Conservation (phyloP, 2,888 invertebrate genomes). For the Patella depressa region DNA sequence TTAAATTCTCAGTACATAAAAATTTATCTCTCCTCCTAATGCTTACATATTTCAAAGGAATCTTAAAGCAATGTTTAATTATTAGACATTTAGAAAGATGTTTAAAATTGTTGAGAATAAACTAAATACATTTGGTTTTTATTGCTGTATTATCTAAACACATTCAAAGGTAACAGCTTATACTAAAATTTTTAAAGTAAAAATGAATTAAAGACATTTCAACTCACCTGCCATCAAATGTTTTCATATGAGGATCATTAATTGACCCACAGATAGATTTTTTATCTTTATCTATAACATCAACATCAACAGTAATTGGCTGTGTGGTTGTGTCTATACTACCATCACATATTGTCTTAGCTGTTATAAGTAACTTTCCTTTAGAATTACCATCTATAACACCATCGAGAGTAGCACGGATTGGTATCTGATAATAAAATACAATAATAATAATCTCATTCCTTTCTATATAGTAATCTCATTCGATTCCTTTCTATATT, state of each 20-base stretch:
- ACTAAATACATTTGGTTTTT: too few relatives aligned
- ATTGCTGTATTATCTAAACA: too few relatives aligned
- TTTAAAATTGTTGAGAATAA: too few relatives aligned
- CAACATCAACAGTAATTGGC: constrained; percentile 29
- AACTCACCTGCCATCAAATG: constrained; percentile 46
- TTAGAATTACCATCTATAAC: constrained; percentile 33
- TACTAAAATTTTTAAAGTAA: too few relatives aligned
- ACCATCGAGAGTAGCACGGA: constrained; percentile 27
- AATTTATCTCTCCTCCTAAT: too few relatives aligned
- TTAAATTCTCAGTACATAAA: too few relatives aligned
- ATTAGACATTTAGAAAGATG: too few relatives aligned
- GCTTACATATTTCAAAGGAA: too few relatives aligned
- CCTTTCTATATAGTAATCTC: too few relatives aligned
- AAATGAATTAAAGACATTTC: neutral
- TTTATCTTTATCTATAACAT: constrained; percentile 40
- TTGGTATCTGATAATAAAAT: neutral
- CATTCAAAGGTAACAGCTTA: too few relatives aligned
- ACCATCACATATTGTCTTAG: constrained; percentile 24
- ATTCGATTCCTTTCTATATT: too few relatives aligned
- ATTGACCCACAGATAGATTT: constrained; percentile 39
- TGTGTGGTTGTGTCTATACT: neutral
- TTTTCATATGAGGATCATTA: constrained; percentile 50
- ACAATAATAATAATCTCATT: neutral
- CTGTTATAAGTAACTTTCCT: constrained; percentile 29
- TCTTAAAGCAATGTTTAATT: too few relatives aligned